These are phyloP conservation scores for Hoplodrina ambigua DNA, from an alignment of 2,888 invertebrate genomes.

Conservation along the genomic window DNA sequence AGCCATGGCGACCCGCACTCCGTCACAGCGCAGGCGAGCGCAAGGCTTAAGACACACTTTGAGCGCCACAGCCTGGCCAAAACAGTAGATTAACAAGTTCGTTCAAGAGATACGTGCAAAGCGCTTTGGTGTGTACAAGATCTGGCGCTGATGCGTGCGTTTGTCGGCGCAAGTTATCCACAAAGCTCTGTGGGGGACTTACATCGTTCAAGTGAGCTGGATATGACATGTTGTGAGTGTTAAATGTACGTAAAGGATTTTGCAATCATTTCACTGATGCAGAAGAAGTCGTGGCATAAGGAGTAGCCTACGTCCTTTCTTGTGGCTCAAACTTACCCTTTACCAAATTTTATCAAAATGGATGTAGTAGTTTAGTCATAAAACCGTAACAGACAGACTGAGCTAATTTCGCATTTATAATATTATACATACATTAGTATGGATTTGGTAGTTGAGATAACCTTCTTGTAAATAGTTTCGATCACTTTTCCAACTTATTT, in stretches of 20 bases:
- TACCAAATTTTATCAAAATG: too few relatives aligned
- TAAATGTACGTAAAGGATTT: not conserved
- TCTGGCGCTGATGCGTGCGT: constrained; percentile 15
- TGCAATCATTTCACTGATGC: too few relatives aligned
- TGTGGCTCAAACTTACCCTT: too few relatives aligned
- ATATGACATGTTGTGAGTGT: constrained; percentile 7
- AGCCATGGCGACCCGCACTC: constrained; percentile 15
- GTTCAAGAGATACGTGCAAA: constrained; percentile 13
- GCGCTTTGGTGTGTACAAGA: constrained; percentile 16
- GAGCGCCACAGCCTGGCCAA: constrained; percentile 11
- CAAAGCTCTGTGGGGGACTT: constrained; percentile 23
- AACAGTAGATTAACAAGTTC: constrained; percentile 20
- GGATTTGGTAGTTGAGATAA: too few relatives aligned
- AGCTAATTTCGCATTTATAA: too few relatives aligned
- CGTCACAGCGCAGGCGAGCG: not conserved
- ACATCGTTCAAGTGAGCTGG: not conserved
- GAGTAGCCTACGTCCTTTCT: too few relatives aligned
- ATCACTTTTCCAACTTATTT: too few relatives aligned
- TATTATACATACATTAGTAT: too few relatives aligned
- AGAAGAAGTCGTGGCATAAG: too few relatives aligned
- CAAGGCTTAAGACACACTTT: constrained; percentile 22
- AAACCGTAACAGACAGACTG: too few relatives aligned
- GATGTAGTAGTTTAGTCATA: too few relatives aligned
- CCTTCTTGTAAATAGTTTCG: too few relatives aligned
- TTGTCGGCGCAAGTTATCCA: constrained; percentile 19